Conservation (phyloP, 1,140 invertebrate species). For the Drosophila suzukii region DNA sequence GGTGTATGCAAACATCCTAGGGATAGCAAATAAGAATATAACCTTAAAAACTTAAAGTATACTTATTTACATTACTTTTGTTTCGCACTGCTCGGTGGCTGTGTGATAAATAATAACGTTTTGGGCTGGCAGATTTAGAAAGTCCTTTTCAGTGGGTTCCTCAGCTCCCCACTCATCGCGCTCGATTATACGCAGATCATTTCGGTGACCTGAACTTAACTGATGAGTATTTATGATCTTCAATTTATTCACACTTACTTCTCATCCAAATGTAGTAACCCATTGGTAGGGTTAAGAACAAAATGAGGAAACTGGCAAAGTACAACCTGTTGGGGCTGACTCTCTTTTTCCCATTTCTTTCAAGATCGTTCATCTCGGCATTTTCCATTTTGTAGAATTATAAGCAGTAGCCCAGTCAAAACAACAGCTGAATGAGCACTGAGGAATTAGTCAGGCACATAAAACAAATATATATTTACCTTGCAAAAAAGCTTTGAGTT, state of each 20-base stretch:
- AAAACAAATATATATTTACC: not conserved
- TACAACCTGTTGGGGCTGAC: not conserved
- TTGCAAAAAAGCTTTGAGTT: not conserved
- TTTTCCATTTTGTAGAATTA: not conserved
- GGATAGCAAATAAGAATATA: not conserved
- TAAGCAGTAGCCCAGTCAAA: not conserved
- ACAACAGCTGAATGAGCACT: constrained; percentile 2
- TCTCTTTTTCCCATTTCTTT: not conserved
- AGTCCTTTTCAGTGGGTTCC: constrained; percentile 79
- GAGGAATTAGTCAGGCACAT: not conserved
- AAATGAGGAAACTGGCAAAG: not conserved
- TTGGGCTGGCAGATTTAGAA: constrained; percentile 83
- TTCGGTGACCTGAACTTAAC: constrained; percentile 15
- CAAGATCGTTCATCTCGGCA: not conserved
- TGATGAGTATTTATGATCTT: not conserved
- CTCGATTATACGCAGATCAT: constrained; percentile 43
- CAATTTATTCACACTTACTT: constrained; percentile 13
- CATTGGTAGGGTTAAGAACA: not conserved
- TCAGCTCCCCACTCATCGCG: constrained; percentile 88
- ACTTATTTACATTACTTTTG: constrained; percentile 65
- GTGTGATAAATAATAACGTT: constrained; percentile 86
- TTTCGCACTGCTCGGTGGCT: constrained; percentile 84
- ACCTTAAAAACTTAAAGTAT: too few relatives aligned
- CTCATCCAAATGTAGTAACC: constrained; percentile 47
- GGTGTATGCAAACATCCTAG: not conserved